Percentiles rank a stretch among this genome's conserved stretches.
Conservation (phyloP, 2,113 vertebrate species). For the Xiphophorus maculatus region DNA sequence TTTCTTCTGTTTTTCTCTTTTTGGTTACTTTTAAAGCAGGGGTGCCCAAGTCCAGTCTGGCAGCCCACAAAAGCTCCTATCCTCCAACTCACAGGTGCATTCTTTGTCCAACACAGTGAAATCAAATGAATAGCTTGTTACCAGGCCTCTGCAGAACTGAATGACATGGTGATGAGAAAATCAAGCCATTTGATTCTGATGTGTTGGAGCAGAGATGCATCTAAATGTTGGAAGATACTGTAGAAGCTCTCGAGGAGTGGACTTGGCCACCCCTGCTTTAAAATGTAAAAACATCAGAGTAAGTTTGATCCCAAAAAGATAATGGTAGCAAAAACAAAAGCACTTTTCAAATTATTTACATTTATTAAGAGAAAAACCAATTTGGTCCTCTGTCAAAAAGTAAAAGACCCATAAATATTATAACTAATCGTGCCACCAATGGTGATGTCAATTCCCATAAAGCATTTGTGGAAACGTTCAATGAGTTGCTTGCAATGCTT, state of each 20-base stretch:
- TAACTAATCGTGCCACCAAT: neutral
- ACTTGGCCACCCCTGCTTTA: neutral
- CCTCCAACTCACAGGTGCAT: too few species aligned
- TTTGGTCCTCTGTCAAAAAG: neutral
- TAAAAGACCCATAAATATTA: neutral
- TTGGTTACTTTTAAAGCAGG: too few species aligned
- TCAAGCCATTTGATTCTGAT: neutral
- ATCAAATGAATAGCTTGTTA: too few species aligned
- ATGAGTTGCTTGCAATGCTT: neutral
- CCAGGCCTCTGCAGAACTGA: too few species aligned
- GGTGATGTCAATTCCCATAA: neutral
- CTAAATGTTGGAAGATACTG: neutral
- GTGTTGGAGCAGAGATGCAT: neutral
- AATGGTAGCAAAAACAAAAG: neutral
- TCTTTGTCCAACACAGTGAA: too few species aligned
- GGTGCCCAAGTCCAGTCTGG: too few species aligned
- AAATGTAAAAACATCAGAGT: neutral
- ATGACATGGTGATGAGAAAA: too few species aligned
- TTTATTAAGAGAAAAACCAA: neutral
- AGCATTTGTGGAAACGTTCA: neutral
- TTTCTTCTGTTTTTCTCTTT: too few species aligned
- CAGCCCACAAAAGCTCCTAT: too few species aligned
- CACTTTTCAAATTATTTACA: neutral
- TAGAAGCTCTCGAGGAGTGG: neutral
- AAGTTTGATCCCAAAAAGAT: neutral